Evolutionary conservation across 2,797 vertebrate genomes (phyloP), one percentile per base, ranked within the genome.

Genomic region (Octomys mimax): DNA sequence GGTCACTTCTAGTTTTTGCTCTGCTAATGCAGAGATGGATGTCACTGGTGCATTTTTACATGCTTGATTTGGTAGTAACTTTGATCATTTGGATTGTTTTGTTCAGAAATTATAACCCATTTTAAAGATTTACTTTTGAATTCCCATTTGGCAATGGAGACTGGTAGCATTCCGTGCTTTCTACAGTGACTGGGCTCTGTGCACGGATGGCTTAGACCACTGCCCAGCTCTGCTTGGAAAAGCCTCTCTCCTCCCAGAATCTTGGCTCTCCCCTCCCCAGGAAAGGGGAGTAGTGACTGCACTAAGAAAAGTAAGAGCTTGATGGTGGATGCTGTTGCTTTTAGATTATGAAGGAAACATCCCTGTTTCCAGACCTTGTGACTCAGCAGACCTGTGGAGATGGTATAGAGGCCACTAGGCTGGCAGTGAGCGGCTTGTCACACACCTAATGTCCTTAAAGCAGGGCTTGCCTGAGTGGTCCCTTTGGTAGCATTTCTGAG

Each of bases 271-370:
- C 42, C 59, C 16, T 28, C 78, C 79, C 49, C 49, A 24, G 75
- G 75, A 90, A 70, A 77, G 7, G 49, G 82, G 57, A 59, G 59
- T 42, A 18, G 52, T 42, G 3, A 54, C n/a, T n/a, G 33, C 36
- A 2, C 0, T 26, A 39, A 54, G 52, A 77, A 52, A 9, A 84
- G 73, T 1, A 59, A 80, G 71, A 75, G 6, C 64, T 77, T 61
- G 24, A 9, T 9, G 14, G 0, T 49, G 42, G 71, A 9, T 5
- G 4, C 28, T 26, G 0, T n/a, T 31, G 19, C 5, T 0, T 16
- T 42, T 39, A 2, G 21, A 49, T 5, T 31, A 11, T 26, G 75
- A 57, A 24, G 5, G 52, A 42, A 22, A 73, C 0, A 1, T 33
- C 21, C 36, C 22, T 0, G 7, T 57, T 14, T 42, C 39, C 22